phyloP scores from a whole-genome alignment of 2,113 vertebrate genomes.

The Anoplopoma fimbria region DNA sequence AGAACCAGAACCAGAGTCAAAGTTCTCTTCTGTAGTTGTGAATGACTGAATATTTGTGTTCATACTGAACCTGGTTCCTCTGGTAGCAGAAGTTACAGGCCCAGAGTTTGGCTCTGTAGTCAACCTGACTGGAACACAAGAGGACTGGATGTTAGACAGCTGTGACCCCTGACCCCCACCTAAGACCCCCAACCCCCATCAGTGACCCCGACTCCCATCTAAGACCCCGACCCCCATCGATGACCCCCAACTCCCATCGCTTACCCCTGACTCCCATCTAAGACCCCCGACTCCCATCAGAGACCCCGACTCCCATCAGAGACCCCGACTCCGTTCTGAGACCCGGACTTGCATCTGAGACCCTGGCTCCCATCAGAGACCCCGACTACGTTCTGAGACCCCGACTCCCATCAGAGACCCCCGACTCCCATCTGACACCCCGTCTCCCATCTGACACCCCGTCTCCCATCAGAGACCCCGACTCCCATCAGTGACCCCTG shows the following conservation, averaged over 20 bases:
- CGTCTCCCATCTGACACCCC: background rate
- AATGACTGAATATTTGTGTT: background rate
- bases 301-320: too few relatives aligned
- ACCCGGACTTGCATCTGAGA: too few relatives aligned
- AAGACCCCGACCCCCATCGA: background rate
- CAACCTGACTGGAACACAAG: constrained; percentile 91
- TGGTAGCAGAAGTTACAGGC: constrained; percentile 99
- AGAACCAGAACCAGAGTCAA: background rate
- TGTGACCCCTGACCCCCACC: too few relatives aligned
- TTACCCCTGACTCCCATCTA: background rate
- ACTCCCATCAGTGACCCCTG: too few relatives aligned
- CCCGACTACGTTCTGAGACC: background rate
- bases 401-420: too few relatives aligned
- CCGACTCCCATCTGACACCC: too few relatives aligned
- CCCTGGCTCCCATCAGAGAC: background rate
- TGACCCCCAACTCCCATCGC: background rate
- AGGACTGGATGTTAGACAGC: background rate
- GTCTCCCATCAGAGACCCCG: background rate
- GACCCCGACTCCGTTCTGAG: too few relatives aligned
- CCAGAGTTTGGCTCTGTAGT: constrained; percentile 99
- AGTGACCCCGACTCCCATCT: background rate
- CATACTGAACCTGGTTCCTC: constrained; percentile 89
- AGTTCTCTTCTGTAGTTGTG: background rate
- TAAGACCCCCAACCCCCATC: background rate
- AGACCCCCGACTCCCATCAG: background rate